Conservation (phyloP, 2,113 vertebrate genomes). For the Upupa epops region DNA sequence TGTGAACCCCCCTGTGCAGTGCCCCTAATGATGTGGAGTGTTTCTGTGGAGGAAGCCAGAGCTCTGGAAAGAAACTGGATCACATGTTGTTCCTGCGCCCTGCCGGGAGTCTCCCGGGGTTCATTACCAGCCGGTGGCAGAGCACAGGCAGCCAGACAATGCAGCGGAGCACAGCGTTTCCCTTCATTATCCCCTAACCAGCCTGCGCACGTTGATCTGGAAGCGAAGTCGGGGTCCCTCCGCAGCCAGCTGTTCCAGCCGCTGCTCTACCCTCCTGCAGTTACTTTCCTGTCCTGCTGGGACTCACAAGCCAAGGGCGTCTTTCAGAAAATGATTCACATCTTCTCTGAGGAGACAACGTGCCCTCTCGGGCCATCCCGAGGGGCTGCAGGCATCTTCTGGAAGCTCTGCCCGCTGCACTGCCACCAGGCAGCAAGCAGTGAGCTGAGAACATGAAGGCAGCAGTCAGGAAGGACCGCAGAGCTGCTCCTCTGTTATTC, state of each 20-base stretch:
- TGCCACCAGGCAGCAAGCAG: background rate
- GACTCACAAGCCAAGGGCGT: background rate
- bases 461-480: background rate
- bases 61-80: constrained; percentile 42
- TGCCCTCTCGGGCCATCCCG: background rate
- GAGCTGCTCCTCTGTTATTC: background rate
- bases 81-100: constrained; percentile 52
- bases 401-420: background rate
- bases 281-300: background rate
- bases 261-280: background rate
- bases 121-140: constrained; percentile 62
- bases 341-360: background rate
- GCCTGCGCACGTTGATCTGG: constrained; percentile 3
- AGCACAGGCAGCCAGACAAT: constrained; percentile 42
- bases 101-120: constrained; percentile 39
- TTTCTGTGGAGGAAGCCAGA: constrained; percentile 38
- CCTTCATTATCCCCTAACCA: constrained; percentile 66
- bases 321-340: background rate
- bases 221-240: constrained; percentile 8
- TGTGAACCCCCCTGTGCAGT: constrained; percentile 4
- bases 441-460: background rate
- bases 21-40: constrained; percentile 30
- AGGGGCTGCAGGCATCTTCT: background rate
- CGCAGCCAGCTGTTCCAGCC: background rate
- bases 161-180: constrained; percentile 19